Evolutionary conservation across 2,888 invertebrate species (phyloP).

Genomic region (Polyommatus icarus): DNA sequence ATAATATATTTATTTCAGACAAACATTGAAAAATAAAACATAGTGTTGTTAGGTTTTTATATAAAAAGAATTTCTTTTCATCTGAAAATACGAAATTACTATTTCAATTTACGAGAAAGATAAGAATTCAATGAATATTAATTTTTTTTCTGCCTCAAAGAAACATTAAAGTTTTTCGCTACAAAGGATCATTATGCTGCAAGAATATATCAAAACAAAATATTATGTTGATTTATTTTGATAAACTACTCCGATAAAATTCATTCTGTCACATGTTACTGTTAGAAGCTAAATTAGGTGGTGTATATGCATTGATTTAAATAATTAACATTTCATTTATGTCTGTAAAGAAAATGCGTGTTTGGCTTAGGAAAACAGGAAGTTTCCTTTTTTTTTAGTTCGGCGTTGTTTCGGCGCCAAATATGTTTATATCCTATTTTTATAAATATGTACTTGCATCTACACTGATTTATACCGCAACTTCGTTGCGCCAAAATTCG

Average conservation of each 20-base stretch:
- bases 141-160: conserved; percentile 30
- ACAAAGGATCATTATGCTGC: conserved; percentile 28
- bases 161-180: conserved; percentile 21
- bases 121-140: conserved; percentile 31
- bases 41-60: neutral
- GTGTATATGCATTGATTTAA: neutral
- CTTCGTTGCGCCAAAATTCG: no score
- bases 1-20: neutral
- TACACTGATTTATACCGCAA: no score
- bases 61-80: neutral
- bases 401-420: no score
- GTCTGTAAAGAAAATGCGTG: neutral
- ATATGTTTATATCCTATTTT: no score
- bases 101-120: neutral
- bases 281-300: neutral
- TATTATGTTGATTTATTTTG: conserved; percentile 5
- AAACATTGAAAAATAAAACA: neutral
- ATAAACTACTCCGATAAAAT: conserved; percentile 22
- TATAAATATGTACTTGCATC: no score
- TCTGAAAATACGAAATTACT: neutral
- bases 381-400: neutral
- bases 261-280: neutral
- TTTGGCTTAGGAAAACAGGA: neutral
- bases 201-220: conserved; percentile 1
- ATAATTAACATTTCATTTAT: conserved; percentile 3